A percentile compares a stretch with the other conserved stretches of the same genome.
phyloP scores from a whole-genome alignment of 2,113 vertebrate species.

The Bambusicola thoracicus region DNA sequence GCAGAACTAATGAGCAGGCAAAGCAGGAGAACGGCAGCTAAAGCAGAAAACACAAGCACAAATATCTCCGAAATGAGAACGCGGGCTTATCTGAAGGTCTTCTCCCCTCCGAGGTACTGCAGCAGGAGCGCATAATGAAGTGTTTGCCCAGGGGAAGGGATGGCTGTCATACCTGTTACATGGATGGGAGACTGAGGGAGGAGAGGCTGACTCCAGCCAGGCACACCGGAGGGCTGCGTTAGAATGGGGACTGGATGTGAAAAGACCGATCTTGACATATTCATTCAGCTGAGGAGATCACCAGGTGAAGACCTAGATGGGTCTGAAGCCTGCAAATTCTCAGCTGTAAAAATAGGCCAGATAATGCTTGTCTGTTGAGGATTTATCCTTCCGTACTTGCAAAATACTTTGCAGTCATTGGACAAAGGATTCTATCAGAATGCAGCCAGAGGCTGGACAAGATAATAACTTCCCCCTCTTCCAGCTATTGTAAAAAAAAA shows the following conservation, averaged over 20 bases:
- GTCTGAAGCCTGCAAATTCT: constrained; percentile 11
- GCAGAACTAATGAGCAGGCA: constrained; percentile 72
- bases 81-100: constrained; percentile 27
- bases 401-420: constrained; percentile 37
- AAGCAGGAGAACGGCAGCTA: constrained; percentile 40
- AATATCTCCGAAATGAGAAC: constrained; percentile 39
- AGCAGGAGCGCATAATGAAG: background rate
- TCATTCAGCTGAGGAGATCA: background rate
- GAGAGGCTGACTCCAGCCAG: background rate
- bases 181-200: constrained; percentile 11
- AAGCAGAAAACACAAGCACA: constrained; percentile 48
- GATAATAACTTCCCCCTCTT: constrained; percentile 37
- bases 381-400: background rate
- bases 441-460: constrained; percentile 37
- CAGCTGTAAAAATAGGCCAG: constrained; percentile 50
- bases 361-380: constrained; percentile 49
- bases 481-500: background rate
- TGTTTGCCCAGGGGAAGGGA: constrained; percentile 23
- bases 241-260: background rate
- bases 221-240: background rate
- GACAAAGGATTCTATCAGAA: constrained; percentile 52
- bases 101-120: background rate
- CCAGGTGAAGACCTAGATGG: background rate
- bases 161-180: constrained; percentile 36
- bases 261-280: background rate